phyloP scores from a whole-genome alignment of 2,113 vertebrate genomes.

The Butorides virescens region DNA sequence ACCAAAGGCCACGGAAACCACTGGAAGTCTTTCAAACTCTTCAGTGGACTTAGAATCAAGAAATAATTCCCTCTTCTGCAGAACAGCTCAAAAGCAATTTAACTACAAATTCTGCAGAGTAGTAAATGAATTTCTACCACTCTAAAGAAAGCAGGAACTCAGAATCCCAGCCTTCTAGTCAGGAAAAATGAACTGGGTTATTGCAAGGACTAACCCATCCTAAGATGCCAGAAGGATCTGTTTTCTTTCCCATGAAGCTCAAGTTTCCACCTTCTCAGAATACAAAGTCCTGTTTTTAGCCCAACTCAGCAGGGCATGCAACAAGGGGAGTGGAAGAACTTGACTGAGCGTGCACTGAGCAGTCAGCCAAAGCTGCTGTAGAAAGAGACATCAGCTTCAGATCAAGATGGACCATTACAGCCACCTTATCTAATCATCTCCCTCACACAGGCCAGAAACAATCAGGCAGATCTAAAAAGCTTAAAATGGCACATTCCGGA shows the following conservation, averaged over 20 bases:
- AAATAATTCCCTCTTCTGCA: not conserved
- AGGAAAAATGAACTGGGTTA: not conserved
- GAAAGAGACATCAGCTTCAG: not conserved
- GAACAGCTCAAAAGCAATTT: not conserved
- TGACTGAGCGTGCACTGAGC: not conserved
- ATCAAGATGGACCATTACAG: not conserved
- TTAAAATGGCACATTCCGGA: not conserved
- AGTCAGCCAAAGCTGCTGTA: not conserved
- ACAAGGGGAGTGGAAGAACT: not conserved
- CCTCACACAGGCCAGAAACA: not conserved
- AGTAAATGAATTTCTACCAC: not conserved
- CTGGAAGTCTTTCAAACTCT: not conserved
- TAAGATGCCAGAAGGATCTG: not conserved
- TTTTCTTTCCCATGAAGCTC: constrained; percentile 17
- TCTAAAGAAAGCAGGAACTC: not conserved
- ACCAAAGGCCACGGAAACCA: not conserved
- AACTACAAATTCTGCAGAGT: not conserved
- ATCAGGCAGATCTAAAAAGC: not conserved
- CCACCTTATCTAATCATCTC: not conserved
- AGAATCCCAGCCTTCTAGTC: not conserved
- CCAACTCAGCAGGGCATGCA: not conserved
- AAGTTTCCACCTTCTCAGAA: constrained; percentile 19
- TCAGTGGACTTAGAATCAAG: not conserved
- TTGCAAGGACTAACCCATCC: not conserved
- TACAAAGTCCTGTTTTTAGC: not conserved